Conservation (phyloP, 1,140 invertebrate species). For the Caenorhabditis latens region DNA sequence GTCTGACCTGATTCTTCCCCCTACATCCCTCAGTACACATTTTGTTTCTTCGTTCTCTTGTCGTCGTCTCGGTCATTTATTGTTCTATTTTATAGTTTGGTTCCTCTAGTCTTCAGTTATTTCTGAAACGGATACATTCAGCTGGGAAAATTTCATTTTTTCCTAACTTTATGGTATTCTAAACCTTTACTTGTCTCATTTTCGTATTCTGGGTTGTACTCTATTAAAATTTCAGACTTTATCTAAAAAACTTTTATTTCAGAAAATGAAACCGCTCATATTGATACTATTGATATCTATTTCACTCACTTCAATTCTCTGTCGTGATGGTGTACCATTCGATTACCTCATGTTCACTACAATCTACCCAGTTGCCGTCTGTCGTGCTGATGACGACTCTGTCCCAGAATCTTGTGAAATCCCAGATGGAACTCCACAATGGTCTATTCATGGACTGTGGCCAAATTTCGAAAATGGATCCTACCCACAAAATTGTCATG, state of each 20-base stretch:
- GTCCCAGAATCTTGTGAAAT: conserved; percentile 63
- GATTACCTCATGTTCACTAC: conserved; percentile 53
- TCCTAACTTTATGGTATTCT: no score
- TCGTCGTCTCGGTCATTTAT: no score
- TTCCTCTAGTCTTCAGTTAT: no score
- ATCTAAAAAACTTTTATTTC: neutral
- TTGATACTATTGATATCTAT: neutral
- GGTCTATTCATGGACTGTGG: conserved; percentile 61
- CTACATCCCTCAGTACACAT: neutral
- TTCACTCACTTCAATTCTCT: neutral
- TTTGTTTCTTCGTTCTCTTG: neutral
- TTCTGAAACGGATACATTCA: no score
- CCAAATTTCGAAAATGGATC: conserved; percentile 53
- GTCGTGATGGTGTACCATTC: conserved; percentile 9
- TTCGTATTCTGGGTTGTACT: neutral
- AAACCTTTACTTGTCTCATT: neutral
- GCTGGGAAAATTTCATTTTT: no score
- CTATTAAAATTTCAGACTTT: neutral
- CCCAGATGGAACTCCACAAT: conserved; percentile 54
- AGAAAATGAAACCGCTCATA: conserved; percentile 10
- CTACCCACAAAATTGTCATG: conserved; percentile 49
- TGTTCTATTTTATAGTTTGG: no score
- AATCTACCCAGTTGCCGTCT: conserved; percentile 57
- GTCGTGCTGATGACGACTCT: conserved; percentile 57
- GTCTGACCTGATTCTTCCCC: neutral